Evolutionary conservation across 2,888 invertebrate genomes (phyloP), one percentile per base, ranked within the genome.

Genomic region (Melipona beecheii): DNA sequence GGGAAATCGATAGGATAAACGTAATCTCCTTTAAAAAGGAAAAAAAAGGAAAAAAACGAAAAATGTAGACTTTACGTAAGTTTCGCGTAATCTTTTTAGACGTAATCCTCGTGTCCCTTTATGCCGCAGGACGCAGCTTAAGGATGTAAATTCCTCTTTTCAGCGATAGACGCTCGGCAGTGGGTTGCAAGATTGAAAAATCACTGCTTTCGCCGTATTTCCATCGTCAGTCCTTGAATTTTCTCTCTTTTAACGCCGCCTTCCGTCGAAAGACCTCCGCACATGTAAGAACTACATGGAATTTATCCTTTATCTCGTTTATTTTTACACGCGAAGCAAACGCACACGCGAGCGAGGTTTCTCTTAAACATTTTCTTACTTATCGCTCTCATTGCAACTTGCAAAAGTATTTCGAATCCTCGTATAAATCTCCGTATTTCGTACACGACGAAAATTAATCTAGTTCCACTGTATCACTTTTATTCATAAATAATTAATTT

Each of bases 151-250:
- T 75, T 75, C 65, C 54, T 54, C 24, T 75, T 75, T 66, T 66
- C 65, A 75, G 24, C 19, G 24, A 43, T 36, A 56, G 54, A 75
- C 65, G 65, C 65, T 24, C 36, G 43, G 4, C 65, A 50, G 60
- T 62, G 65, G 65, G 24, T 24, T 54, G 54, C 15, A 54, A 75
- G 54, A 69, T 75, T 75, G 74, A 75, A 56, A 75, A 75, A 75
- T 74, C 74, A 65, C 52, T 64, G n/a, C 64, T 54, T 64, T 21
- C 24, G 6, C 50, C 50, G 50, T 50, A n/a, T 73, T 73, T 64
- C 50, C 31, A 36, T 19, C 31, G 21, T 71, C n/a, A 19, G 43
- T 27, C 71, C 31, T 52, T 17, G 64, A 24, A 36, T 65, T 24
- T 64, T 19, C 31, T 36, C 17, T 24, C n/a, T 19, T 65, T 65